Evolutionary conservation across 2,888 invertebrate species (phyloP).

Genomic region (Pyralis farinalis): DNA sequence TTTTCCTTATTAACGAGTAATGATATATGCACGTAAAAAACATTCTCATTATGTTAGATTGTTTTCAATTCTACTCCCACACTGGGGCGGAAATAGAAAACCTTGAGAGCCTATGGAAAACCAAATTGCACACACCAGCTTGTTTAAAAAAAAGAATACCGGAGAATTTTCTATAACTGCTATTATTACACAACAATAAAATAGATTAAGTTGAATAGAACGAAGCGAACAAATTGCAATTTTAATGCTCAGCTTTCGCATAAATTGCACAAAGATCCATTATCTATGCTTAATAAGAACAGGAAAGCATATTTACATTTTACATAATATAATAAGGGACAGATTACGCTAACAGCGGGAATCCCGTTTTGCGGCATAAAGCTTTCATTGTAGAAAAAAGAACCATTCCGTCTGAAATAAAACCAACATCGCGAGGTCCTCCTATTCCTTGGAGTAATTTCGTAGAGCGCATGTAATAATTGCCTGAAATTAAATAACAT

Average conservation of each 20-base stretch:
- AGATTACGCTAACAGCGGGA: slow-evolving; percentile 60
- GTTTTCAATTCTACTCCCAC: too few species aligned
- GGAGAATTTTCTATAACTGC: too few species aligned
- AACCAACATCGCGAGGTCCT: slow-evolving; percentile 59
- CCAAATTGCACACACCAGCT: too few species aligned
- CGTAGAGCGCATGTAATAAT: slow-evolving; percentile 77
- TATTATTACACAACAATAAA: too few species aligned
- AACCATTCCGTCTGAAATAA: slow-evolving; percentile 54
- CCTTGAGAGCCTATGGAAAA: too few species aligned
- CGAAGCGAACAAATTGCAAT: background rate
- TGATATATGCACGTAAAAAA: too few species aligned
- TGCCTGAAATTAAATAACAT: slow-evolving; percentile 77
- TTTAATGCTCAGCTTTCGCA: background rate
- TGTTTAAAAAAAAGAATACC: too few species aligned
- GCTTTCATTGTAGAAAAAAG: slow-evolving; percentile 61
- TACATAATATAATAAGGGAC: slow-evolving; percentile 51
- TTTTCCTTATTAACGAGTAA: too few species aligned
- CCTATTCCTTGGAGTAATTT: slow-evolving; percentile 77
- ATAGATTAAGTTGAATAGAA: background rate
- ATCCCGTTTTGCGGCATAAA: slow-evolving; percentile 62
- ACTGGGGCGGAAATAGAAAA: too few species aligned
- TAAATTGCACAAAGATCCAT: slow-evolving; percentile 3
- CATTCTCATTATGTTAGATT: too few species aligned
- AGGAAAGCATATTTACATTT: slow-evolving; percentile 35
- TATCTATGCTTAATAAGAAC: slow-evolving; percentile 14